Evolutionary conservation across 2,888 invertebrate species (phyloP).

Genomic region (Lamproptera curius): DNA sequence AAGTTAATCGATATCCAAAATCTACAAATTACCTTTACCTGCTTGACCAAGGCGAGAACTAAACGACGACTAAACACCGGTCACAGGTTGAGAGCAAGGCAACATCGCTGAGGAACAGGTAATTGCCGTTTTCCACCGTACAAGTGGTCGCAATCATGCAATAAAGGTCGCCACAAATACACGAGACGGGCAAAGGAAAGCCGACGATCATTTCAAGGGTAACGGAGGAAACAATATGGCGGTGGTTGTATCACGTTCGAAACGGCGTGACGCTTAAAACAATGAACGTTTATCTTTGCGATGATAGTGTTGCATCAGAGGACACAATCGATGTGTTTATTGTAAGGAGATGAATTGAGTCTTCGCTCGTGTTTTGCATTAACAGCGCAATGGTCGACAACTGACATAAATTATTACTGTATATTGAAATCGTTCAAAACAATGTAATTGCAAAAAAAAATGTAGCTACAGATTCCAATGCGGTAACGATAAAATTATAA

Average conservation of each 20-base stretch:
- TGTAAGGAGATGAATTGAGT: neutral
- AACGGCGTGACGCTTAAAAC: slow-evolving; percentile 1
- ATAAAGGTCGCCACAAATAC: slow-evolving; percentile 39
- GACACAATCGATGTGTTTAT: neutral
- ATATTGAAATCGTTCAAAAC: too few species aligned
- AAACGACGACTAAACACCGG: too few species aligned
- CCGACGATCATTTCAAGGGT: neutral
- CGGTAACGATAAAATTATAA: too few species aligned
- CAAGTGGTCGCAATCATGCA: slow-evolving; percentile 52
- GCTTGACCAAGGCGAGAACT: too few species aligned
- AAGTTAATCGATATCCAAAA: too few species aligned
- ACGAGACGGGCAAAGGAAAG: slow-evolving; percentile 9
- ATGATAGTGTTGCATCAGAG: neutral
- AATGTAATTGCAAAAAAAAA: too few species aligned
- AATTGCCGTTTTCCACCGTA: slow-evolving; percentile 48
- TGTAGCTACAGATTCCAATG: too few species aligned
- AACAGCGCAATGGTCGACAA: too few species aligned
- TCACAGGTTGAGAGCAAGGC: slow-evolving; percentile 10
- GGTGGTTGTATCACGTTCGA: neutral
- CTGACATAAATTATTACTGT: too few species aligned
- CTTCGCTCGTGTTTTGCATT: neutral
- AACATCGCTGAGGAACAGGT: slow-evolving; percentile 43
- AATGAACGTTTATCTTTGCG: slow-evolving; percentile 5
- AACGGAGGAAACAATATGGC: neutral
- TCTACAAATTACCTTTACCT: too few species aligned